phyloP scores from a whole-genome alignment of 1,140 invertebrate species.

The Heliothis virescens region DNA sequence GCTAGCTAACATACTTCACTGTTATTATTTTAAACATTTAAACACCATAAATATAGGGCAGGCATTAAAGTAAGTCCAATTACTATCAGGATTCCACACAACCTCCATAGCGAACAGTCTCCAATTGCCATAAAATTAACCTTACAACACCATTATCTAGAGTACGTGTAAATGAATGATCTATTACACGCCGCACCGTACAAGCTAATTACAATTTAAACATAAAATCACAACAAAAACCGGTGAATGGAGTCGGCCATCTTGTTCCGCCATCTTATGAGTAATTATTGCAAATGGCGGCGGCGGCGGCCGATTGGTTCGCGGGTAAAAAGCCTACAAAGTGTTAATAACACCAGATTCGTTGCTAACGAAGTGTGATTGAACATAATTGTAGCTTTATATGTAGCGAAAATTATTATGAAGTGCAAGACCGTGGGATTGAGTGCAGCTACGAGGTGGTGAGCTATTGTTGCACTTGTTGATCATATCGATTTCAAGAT shows the following conservation, averaged over 20 bases:
- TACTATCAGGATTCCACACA: slow-evolving; percentile 14
- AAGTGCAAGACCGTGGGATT: slow-evolving; percentile 40
- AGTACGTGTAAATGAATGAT: slow-evolving; percentile 42
- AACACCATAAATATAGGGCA: not conserved
- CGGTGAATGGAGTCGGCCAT: slow-evolving; percentile 59
- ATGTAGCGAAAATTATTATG: slow-evolving; percentile 54
- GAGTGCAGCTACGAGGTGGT: slow-evolving; percentile 6
- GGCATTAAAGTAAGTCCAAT: slow-evolving; percentile 5
- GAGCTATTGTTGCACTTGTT: slow-evolving; percentile 24
- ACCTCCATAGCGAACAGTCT: slow-evolving; percentile 10
- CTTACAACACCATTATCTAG: slow-evolving; percentile 13
- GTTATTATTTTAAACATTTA: slow-evolving; percentile 1
- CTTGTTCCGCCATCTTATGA: slow-evolving; percentile 71
- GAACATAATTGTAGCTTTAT: slow-evolving; percentile 67
- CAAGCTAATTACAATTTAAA: slow-evolving; percentile 52
- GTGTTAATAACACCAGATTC: slow-evolving; percentile 79
- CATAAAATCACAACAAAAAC: slow-evolving; percentile 56
- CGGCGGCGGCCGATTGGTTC: slow-evolving; percentile 65
- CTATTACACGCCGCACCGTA: slow-evolving; percentile 23
- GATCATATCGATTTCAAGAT: slow-evolving; percentile 43
- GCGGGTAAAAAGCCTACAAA: slow-evolving; percentile 70
- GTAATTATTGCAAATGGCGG: slow-evolving; percentile 76
- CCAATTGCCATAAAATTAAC: slow-evolving; percentile 32
- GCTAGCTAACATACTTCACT: not conserved
- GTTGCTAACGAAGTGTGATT: slow-evolving; percentile 73